Evolutionary conservation across 2,888 invertebrate species (phyloP).

Genomic region (Troglohyphantes excavatus): DNA sequence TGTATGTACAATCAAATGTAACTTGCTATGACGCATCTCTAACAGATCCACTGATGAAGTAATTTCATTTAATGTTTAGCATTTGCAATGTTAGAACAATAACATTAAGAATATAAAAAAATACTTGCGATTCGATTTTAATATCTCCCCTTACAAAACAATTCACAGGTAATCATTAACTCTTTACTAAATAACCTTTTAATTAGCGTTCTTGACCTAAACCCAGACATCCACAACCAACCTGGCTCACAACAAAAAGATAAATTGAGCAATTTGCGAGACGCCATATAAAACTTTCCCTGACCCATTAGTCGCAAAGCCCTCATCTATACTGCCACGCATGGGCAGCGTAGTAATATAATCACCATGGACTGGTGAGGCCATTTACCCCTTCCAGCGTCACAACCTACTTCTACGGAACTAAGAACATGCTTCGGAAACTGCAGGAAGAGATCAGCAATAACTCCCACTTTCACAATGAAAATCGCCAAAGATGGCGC

Average conservation of each 20-base stretch:
- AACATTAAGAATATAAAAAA: too few species aligned
- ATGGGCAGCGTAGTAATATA: slow-evolving; percentile 17
- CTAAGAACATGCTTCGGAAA: slow-evolving; percentile 25
- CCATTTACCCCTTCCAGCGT: slow-evolving; percentile 53
- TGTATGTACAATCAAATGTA: too few species aligned
- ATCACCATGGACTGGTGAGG: slow-evolving; percentile 40
- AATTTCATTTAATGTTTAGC: too few species aligned
- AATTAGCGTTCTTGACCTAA: slow-evolving; percentile 45
- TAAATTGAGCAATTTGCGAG: slow-evolving; percentile 24
- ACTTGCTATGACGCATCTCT: too few species aligned
- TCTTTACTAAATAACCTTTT: not conserved
- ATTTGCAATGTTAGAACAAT: too few species aligned
- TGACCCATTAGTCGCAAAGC: slow-evolving; percentile 53
- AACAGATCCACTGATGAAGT: too few species aligned
- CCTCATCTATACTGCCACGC: slow-evolving; percentile 34
- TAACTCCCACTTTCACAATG: not conserved
- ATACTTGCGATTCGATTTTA: too few species aligned
- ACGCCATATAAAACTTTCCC: slow-evolving; percentile 30
- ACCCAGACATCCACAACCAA: not conserved
- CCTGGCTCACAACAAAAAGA: not conserved
- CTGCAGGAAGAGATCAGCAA: slow-evolving; percentile 18
- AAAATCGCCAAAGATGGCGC: not conserved
- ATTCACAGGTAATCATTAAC: not conserved
- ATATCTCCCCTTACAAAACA: too few species aligned
- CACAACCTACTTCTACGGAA: slow-evolving; percentile 57